A percentile compares a stretch with the other conserved stretches of the same genome.
These are phyloP conservation scores for Drosophila yakuba DNA, from an alignment of 1,140 invertebrate species.

Conservation along the genomic window DNA sequence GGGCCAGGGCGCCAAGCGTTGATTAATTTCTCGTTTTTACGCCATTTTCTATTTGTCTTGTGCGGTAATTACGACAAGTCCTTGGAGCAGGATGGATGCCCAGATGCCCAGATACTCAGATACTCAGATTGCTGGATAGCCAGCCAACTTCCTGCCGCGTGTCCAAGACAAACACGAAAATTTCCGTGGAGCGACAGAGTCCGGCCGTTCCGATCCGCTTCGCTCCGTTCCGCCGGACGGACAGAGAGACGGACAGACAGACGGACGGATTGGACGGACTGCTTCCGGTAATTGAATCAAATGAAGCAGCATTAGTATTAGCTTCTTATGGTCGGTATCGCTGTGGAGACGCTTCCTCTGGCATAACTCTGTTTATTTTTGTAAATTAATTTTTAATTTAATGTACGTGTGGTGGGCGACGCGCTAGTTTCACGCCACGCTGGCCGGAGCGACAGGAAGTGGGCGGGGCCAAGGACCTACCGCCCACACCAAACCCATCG, in stretches of 20 bases:
- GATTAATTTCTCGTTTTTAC: constrained; percentile 82
- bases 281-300: constrained; percentile 82
- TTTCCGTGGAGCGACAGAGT: constrained; percentile 6
- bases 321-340: constrained; percentile 70
- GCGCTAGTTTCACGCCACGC: constrained; percentile 68
- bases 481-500: not conserved
- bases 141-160: constrained; percentile 54
- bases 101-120: constrained; percentile 6
- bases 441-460: constrained; percentile 48
- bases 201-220: constrained; percentile 10
- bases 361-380: constrained; percentile 79
- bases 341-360: constrained; percentile 13
- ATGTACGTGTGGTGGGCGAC: constrained; percentile 64
- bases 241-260: constrained; percentile 14
- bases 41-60: constrained; percentile 82
- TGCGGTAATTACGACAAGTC: constrained; percentile 79
- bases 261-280: constrained; percentile 51
- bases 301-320: constrained; percentile 83
- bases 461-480: constrained; percentile 18
- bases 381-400: constrained; percentile 83
- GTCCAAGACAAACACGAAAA: constrained; percentile 70
- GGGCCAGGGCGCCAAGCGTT: constrained; percentile 33
- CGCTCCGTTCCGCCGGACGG: constrained; percentile 19
- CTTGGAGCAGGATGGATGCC: constrained; percentile 35
- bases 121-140: constrained; percentile 1